phyloP scores from a whole-genome alignment of 2,797 vertebrate species.

The Cyclopterus lumpus region DNA sequence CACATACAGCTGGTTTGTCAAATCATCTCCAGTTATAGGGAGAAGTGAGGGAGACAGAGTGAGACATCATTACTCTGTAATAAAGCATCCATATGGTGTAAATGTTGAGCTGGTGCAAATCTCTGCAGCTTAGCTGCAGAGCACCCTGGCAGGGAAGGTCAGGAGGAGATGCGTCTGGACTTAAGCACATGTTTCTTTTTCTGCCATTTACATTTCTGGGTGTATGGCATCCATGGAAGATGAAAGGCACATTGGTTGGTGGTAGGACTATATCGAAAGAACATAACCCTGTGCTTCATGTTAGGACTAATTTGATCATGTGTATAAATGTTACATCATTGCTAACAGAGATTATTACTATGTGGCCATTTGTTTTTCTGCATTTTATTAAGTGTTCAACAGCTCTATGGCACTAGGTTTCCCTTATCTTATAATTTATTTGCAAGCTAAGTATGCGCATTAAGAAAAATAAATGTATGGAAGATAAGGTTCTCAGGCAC shows the following conservation, averaged over 20 bases:
- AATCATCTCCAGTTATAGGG: constrained; percentile 84
- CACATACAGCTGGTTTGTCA: constrained; percentile 84
- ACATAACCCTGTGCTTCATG: constrained; percentile 9
- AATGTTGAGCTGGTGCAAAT: constrained; percentile 92
- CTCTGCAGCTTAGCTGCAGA: constrained; percentile 88
- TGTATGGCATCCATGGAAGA: constrained; percentile 41
- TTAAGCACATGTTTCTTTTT: constrained; percentile 86
- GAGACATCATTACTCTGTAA: constrained; percentile 88
- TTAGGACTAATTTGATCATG: constrained; percentile 16
- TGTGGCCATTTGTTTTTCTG: neutral
- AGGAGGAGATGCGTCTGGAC: constrained; percentile 84
- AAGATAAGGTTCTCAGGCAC: no score
- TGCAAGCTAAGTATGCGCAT: neutral
- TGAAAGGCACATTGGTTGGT: constrained; percentile 17
- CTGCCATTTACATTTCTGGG: constrained; percentile 58
- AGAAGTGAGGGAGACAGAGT: constrained; percentile 59
- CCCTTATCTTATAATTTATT: neutral
- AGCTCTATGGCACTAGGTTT: neutral
- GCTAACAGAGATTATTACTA: neutral
- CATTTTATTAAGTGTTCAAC: neutral
- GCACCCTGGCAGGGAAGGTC: constrained; percentile 86
- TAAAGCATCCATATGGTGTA: constrained; percentile 94
- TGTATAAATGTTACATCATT: neutral
- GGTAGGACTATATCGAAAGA: neutral
- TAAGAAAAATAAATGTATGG: neutral